A percentile compares a stretch with the other conserved stretches of the same genome.
These are phyloP conservation scores for Dryas iulia DNA, from an alignment of 1,140 invertebrate genomes.

Conservation along the genomic window DNA sequence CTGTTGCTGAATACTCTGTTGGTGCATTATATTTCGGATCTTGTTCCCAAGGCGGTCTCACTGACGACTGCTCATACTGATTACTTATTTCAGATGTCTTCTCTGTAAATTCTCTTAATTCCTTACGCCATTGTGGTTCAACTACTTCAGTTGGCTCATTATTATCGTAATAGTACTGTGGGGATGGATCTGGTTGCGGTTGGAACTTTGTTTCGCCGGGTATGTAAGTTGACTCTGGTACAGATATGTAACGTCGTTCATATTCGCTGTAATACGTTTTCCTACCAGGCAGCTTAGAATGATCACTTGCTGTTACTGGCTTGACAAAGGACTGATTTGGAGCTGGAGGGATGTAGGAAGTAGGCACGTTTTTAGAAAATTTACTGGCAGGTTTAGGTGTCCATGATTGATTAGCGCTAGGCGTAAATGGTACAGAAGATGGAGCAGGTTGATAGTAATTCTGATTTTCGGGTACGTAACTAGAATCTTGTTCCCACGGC, in stretches of 20 bases:
- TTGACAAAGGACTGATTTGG: conserved; percentile 74
- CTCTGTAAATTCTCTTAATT: conserved; percentile 75
- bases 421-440: conserved; percentile 36
- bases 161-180: conserved; percentile 72
- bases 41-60: conserved; percentile 66
- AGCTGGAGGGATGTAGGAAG: conserved; percentile 64
- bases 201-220: conserved; percentile 64
- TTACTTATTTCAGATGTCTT: conserved; percentile 55
- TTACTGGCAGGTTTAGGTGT: conserved; percentile 51
- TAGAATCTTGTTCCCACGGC: conserved; percentile 70
- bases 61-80: conserved; percentile 49
- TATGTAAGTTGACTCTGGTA: conserved; percentile 69
- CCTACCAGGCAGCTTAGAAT: conserved; percentile 52
- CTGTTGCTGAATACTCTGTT: conserved; percentile 45
- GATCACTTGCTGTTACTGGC: conserved; percentile 44
- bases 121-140: conserved; percentile 75
- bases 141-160: conserved; percentile 57
- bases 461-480: conserved; percentile 48
- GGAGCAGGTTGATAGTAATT: conserved; percentile 54
- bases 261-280: conserved; percentile 76
- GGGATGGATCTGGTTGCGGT: conserved; percentile 66
- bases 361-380: conserved; percentile 58
- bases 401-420: conserved; percentile 42
- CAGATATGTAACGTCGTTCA: conserved; percentile 71
- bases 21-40: conserved; percentile 57